A percentile compares a stretch with the other conserved stretches of the same genome.
Evolutionary conservation across 2,797 vertebrate genomes (phyloP).

Genomic region (Acrossocheilus wenchowensis): DNA sequence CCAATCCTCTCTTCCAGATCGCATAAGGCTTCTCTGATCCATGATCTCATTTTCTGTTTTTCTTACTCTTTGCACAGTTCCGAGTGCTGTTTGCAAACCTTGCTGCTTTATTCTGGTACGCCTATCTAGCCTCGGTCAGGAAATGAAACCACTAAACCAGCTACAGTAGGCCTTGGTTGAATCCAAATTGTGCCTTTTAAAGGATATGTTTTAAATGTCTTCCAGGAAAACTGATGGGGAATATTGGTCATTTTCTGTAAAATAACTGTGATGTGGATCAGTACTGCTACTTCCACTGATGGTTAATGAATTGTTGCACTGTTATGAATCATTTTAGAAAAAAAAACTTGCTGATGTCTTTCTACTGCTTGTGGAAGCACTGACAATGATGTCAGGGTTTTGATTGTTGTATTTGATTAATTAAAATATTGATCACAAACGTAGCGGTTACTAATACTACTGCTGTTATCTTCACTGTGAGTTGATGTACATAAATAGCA

Average conservation of each 20-base stretch:
- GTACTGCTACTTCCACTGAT: not conserved
- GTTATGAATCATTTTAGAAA: not conserved
- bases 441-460: no score
- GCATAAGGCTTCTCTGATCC: not conserved
- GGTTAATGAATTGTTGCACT: not conserved
- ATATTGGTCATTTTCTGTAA: not conserved
- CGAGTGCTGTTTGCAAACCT: slow-evolving; percentile 88
- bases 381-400: not conserved
- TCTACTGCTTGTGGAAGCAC: not conserved
- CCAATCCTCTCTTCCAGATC: no score
- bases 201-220: not conserved
- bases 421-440: not conserved
- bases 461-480: not conserved
- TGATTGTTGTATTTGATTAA: slow-evolving; percentile 14
- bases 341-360: not conserved
- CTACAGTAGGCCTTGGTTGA: not conserved
- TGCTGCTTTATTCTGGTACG: slow-evolving; percentile 88
- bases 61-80: slow-evolving; percentile 75
- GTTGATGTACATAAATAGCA: not conserved
- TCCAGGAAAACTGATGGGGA: not conserved
- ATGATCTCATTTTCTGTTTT: slow-evolving; percentile 35
- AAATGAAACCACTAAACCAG: slow-evolving; percentile 72
- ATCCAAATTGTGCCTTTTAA: slow-evolving; percentile 46
- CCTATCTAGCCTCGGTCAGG: slow-evolving; percentile 86
- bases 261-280: slow-evolving; percentile 3